Evolutionary conservation across 2,888 invertebrate genomes (phyloP).

Genomic region (Melolontha melolontha): DNA sequence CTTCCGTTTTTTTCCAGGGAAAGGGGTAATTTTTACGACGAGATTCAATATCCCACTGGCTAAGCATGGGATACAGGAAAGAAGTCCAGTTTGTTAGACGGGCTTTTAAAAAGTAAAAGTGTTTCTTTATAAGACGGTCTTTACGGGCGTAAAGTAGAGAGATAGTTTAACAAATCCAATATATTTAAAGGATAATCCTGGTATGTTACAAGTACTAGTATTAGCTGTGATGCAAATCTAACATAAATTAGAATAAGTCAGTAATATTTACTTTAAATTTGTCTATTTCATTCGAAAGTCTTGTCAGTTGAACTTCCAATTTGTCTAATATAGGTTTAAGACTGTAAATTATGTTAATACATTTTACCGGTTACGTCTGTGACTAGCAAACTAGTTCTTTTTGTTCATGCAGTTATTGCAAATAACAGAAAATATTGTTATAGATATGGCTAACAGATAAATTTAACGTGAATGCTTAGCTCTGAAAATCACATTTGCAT

Average conservation of each 20-base stretch:
- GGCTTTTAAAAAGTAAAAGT: constrained; percentile 24
- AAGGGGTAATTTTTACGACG: constrained; percentile 26
- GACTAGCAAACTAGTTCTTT: constrained; percentile 6
- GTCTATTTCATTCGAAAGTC: background rate
- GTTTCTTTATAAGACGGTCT: background rate
- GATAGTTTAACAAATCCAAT: too few species aligned
- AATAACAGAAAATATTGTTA: constrained; percentile 17
- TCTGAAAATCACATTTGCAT: constrained; percentile 5
- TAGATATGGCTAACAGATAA: constrained; percentile 16
- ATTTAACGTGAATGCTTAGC: constrained; percentile 32
- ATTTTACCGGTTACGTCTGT: background rate
- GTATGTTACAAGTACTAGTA: background rate
- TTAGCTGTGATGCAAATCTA: background rate
- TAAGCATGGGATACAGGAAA: constrained; percentile 9
- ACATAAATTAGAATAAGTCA: background rate
- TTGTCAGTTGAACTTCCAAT: background rate
- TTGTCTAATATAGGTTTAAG: background rate
- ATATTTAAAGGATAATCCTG: too few species aligned
- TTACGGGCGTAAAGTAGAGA: background rate
- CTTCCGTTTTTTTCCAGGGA: constrained; percentile 4
- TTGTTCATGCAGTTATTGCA: constrained; percentile 1
- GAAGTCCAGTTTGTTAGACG: constrained; percentile 18
- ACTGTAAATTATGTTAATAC: constrained; percentile 10
- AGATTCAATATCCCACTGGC: background rate
- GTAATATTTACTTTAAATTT: background rate